These are phyloP conservation scores for Spisula subtruncata DNA, from an alignment of 2,888 invertebrate genomes.

Conservation along the genomic window DNA sequence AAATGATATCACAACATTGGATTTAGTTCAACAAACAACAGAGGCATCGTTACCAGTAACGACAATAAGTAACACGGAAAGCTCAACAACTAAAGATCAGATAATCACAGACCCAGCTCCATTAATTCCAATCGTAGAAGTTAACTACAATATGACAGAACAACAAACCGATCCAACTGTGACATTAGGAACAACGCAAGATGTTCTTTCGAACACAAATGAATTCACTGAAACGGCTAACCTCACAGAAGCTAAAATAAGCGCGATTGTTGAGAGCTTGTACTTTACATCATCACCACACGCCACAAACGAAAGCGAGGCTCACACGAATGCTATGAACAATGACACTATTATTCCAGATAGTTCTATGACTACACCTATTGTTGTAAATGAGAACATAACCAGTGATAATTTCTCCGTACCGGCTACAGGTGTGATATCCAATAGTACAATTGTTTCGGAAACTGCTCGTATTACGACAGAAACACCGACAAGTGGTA, in stretches of 20 bases:
- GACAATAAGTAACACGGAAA: background rate
- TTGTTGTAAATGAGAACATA: background rate
- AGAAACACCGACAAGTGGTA: background rate
- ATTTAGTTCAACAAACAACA: background rate
- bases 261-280: background rate
- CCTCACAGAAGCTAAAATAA: background rate
- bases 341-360: background rate
- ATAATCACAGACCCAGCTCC: background rate
- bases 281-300: background rate
- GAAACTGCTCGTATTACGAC: background rate
- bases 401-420: background rate
- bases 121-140: background rate
- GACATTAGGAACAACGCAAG: background rate
- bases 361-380: background rate
- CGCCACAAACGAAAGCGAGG: background rate
- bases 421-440: background rate
- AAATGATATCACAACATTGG: background rate
- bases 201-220: background rate
- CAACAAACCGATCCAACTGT: background rate
- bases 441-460: background rate
- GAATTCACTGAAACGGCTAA: background rate
- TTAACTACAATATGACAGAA: background rate
- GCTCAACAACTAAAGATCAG: background rate
- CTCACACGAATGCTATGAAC: background rate
- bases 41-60: background rate